These are phyloP conservation scores for Cephalopachus bancanus DNA, from an alignment of 2,797 vertebrate genomes.

Conservation along the genomic window DNA sequence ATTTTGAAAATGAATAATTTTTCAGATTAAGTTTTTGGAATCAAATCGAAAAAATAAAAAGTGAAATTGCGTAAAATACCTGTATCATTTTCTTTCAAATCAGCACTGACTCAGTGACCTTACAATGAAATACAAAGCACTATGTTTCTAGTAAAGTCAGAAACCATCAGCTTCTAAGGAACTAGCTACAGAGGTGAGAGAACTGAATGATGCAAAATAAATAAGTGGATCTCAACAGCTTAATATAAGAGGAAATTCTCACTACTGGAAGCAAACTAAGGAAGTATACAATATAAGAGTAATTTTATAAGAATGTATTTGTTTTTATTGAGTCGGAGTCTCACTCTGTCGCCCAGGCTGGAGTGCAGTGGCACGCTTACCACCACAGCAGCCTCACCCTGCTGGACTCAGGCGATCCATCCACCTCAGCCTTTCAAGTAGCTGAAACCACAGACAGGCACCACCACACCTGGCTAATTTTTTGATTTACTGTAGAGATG, in stretches of 20 bases:
- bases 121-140: slow-evolving; percentile 23
- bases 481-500: too few relatives aligned
- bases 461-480: too few relatives aligned
- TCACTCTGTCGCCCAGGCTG: too few relatives aligned
- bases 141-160: slow-evolving; percentile 27
- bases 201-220: slow-evolving; percentile 35
- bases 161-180: background rate
- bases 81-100: slow-evolving; percentile 60
- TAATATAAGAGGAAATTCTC: slow-evolving; percentile 37
- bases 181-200: background rate
- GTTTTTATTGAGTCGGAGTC: background rate
- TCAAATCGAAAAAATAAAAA: slow-evolving; percentile 65
- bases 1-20: slow-evolving; percentile 65
- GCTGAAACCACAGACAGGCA: too few relatives aligned
- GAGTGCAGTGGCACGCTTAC: too few relatives aligned
- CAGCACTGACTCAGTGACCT: slow-evolving; percentile 45
- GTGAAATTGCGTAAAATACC: slow-evolving; percentile 60
- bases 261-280: slow-evolving; percentile 49
- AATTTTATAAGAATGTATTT: slow-evolving; percentile 62
- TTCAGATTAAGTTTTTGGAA: slow-evolving; percentile 66
- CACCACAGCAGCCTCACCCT: too few relatives aligned
- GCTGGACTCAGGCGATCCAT: too few relatives aligned
- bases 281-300: slow-evolving; percentile 29
- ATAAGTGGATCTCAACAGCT: slow-evolving; percentile 48
- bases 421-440: too few relatives aligned